phyloP scores from a whole-genome alignment of 2,113 vertebrate species.

The Dasypus novemcinctus region DNA sequence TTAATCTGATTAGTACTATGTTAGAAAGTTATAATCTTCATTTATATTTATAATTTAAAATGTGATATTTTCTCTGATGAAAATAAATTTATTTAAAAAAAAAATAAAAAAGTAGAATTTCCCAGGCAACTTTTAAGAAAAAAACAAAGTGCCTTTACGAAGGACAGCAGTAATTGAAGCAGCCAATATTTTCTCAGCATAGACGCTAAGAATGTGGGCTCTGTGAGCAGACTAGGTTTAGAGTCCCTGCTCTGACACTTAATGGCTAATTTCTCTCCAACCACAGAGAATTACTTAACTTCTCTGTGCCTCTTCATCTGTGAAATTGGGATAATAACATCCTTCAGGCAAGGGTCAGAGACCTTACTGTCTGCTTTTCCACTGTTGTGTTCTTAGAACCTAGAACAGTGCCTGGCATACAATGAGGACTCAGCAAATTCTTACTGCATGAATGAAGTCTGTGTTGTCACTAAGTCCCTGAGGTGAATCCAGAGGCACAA shows the following conservation, averaged over 20 bases:
- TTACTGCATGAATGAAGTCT: not conserved
- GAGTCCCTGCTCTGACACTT: not conserved
- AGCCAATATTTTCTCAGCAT: not conserved
- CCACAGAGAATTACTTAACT: not conserved
- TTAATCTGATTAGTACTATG: not conserved
- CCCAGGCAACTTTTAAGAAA: not conserved
- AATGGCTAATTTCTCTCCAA: not conserved
- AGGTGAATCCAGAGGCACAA: not conserved
- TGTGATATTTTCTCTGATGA: not conserved
- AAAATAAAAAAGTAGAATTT: slow-evolving; percentile 48
- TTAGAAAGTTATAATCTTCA: slow-evolving; percentile 20
- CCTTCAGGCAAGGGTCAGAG: not conserved
- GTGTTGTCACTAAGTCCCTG: not conserved
- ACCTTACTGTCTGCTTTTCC: not conserved
- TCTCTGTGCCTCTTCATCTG: not conserved
- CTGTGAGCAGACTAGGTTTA: not conserved
- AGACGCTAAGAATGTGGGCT: not conserved
- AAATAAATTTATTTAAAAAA: not conserved
- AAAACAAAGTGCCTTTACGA: not conserved
- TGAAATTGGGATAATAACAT: not conserved
- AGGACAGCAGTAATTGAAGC: not conserved
- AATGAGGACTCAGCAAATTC: not conserved
- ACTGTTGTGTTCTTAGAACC: not conserved
- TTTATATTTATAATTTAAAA: slow-evolving; percentile 47
- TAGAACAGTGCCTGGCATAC: not conserved